phyloP scores from a whole-genome alignment of 2,797 vertebrate genomes.

The Xenops minutus region DNA sequence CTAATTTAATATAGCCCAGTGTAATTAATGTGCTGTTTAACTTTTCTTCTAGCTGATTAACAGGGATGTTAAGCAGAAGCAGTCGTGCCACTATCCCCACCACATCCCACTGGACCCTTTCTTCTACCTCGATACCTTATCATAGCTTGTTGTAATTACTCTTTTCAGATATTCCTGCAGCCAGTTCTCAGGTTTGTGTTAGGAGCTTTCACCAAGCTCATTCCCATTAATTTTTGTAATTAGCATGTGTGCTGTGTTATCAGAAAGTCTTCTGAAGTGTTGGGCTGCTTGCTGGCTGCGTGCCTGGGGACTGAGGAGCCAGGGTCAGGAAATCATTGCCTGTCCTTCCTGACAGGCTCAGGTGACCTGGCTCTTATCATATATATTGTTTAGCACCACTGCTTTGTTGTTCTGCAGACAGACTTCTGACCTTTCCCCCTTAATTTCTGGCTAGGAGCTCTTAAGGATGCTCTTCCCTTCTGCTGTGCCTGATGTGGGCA shows the following conservation, averaged over 20 bases:
- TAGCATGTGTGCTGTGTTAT: neutral
- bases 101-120: neutral
- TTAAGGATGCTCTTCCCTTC: neutral
- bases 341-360: neutral
- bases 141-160: neutral
- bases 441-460: neutral
- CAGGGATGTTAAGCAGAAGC: constrained; percentile 52
- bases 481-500: neutral
- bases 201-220: neutral
- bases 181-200: neutral
- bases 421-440: neutral
- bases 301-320: neutral
- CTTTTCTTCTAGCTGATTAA: constrained; percentile 42
- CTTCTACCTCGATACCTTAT: constrained; percentile 23
- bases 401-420: neutral
- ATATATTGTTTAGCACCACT: neutral
- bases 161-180: neutral
- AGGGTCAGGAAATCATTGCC: neutral
- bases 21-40: constrained; percentile 58
- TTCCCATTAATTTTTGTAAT: constrained; percentile 4
- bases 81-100: neutral
- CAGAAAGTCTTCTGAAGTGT: neutral
- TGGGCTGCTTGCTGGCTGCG: neutral
- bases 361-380: neutral
- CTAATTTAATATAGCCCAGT: constrained; percentile 52